phyloP scores from a whole-genome alignment of 2,797 vertebrate species.

The Adrianichthys oophorus region DNA sequence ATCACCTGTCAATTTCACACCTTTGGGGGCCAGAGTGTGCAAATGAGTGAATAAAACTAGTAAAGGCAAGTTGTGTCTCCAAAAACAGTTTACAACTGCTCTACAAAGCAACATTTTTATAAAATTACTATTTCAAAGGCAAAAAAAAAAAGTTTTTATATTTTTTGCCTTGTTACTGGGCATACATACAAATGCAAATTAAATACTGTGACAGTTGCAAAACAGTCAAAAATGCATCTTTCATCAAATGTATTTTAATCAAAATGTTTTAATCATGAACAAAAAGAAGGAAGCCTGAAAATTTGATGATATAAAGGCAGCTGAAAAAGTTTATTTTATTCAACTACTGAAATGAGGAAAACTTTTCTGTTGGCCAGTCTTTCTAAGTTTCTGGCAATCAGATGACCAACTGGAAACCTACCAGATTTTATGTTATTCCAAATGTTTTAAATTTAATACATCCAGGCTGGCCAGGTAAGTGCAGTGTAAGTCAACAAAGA shows the following conservation, averaged over 20 bases:
- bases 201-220: too few relatives aligned
- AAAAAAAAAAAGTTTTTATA: too few relatives aligned
- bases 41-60: slow-evolving; percentile 4
- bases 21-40: neutral
- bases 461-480: neutral
- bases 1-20: neutral
- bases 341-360: neutral
- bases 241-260: too few relatives aligned
- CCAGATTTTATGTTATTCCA: neutral
- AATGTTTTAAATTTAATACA: neutral
- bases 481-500: neutral
- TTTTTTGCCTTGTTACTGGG: too few relatives aligned
- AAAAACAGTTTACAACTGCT: neutral
- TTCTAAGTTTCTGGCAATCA: slow-evolving; percentile 1
- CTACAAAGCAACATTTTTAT: neutral
- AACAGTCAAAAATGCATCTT: too few relatives aligned
- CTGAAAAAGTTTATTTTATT: too few relatives aligned
- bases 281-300: too few relatives aligned
- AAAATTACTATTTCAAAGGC: too few relatives aligned
- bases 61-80: neutral
- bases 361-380: neutral
- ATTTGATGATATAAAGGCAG: too few relatives aligned
- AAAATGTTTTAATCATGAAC: too few relatives aligned
- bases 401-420: neutral
- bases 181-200: too few relatives aligned